Conservation (phyloP, 2,888 invertebrate genomes). For the Deladenus siricidicola region DNA sequence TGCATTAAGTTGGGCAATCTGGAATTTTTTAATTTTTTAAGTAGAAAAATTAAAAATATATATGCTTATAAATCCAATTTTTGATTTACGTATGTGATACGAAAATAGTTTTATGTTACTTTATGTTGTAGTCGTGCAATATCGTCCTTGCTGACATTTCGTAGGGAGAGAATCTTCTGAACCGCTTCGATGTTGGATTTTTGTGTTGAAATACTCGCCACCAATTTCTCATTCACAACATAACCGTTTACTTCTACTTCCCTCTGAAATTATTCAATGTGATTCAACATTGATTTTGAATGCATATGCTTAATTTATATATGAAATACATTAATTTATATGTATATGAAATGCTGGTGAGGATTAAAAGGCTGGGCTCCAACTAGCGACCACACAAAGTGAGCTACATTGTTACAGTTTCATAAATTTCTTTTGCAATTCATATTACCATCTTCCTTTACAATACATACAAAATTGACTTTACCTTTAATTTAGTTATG, state of each 20-base stretch:
- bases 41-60: too few relatives aligned
- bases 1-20: slow-evolving; percentile 58
- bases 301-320: too few relatives aligned
- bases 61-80: neutral
- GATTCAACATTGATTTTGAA: too few relatives aligned
- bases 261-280: slow-evolving; percentile 55
- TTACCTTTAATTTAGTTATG: slow-evolving; percentile 63
- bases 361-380: too few relatives aligned
- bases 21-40: slow-evolving; percentile 12
- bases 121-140: slow-evolving; percentile 63
- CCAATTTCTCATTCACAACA: slow-evolving; percentile 71
- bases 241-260: slow-evolving; percentile 70
- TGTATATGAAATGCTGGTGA: too few relatives aligned
- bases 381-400: too few relatives aligned
- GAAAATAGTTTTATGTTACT: slow-evolving; percentile 54
- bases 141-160: slow-evolving; percentile 65
- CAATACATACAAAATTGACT: neutral
- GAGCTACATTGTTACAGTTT: too few relatives aligned
- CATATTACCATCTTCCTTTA: too few relatives aligned
- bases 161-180: slow-evolving; percentile 61
- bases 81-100: neutral
- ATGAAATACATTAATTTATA: too few relatives aligned
- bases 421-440: too few relatives aligned
- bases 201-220: slow-evolving; percentile 63
- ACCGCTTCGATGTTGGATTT: slow-evolving; percentile 23